Conservation (phyloP, 2,113 vertebrate genomes). For the Vulpes lagopus region DNA sequence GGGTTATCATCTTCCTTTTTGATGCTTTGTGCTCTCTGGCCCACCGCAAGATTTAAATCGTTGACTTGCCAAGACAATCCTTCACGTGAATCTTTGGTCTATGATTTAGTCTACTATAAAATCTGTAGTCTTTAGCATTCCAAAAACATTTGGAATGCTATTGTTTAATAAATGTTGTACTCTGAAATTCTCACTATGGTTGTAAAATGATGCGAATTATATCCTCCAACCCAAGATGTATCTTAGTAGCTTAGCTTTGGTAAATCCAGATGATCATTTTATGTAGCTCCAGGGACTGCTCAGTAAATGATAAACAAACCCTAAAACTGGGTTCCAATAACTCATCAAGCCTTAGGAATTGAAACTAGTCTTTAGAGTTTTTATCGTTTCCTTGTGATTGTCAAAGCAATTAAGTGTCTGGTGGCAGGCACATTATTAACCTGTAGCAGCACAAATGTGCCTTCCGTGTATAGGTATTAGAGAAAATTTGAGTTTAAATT, state of each 20-base stretch:
- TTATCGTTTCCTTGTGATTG: slow-evolving; percentile 35
- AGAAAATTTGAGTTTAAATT: slow-evolving; percentile 62
- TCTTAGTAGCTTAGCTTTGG: background rate
- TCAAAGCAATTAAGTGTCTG: slow-evolving; percentile 46
- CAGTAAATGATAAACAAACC: background rate
- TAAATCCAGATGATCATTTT: background rate
- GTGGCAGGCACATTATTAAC: slow-evolving; percentile 39
- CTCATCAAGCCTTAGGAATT: slow-evolving; percentile 38
- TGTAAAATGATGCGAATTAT: background rate
- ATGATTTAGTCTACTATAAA: background rate
- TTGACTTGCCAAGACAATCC: background rate
- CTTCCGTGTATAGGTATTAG: background rate
- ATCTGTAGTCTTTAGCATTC: background rate
- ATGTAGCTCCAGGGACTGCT: background rate
- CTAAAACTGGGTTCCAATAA: background rate
- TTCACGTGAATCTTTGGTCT: background rate
- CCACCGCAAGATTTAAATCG: background rate
- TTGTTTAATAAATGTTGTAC: background rate
- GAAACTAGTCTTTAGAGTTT: slow-evolving; percentile 13
- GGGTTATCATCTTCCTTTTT: background rate
- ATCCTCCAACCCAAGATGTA: background rate
- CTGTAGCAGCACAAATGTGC: background rate
- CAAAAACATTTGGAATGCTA: background rate
- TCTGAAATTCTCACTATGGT: background rate
- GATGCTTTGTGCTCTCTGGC: background rate